Conservation (phyloP, 2,797 vertebrate species). For the Pogoniulus pusillus region DNA sequence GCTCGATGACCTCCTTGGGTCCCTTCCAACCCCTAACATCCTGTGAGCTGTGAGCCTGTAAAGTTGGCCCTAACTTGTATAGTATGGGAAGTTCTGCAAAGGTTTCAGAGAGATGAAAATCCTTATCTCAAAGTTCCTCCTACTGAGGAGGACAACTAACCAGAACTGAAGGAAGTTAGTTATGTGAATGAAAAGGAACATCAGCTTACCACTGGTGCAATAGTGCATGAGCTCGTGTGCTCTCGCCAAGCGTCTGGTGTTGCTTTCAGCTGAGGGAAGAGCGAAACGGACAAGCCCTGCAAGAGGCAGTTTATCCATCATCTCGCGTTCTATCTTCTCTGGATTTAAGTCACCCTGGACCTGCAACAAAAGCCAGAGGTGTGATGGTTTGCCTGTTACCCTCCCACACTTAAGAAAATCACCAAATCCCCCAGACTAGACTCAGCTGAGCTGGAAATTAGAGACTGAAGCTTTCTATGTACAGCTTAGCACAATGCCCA, state of each 20-base stretch:
- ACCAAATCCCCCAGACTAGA: no score
- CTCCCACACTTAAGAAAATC: no score
- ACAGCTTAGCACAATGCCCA: no score
- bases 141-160: background rate
- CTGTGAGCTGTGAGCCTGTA: no score
- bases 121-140: background rate
- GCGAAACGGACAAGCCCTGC: constrained; percentile 74
- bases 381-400: no score
- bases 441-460: no score
- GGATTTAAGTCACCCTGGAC: constrained; percentile 75
- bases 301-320: constrained; percentile 79
- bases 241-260: constrained; percentile 71
- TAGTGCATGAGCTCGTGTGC: constrained; percentile 87
- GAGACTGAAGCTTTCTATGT: no score
- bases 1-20: no score
- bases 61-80: background rate
- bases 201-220: constrained; percentile 83
- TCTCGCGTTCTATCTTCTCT: constrained; percentile 81
- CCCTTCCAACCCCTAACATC: no score
- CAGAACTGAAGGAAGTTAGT: background rate
- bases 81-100: background rate
- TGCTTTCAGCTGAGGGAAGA: constrained; percentile 55
- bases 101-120: background rate
- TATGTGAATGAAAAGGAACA: background rate
- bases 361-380: constrained; percentile 75